These are phyloP conservation scores for Mastacembelus armatus DNA, from an alignment of 2,797 vertebrate genomes.

Conservation along the genomic window DNA sequence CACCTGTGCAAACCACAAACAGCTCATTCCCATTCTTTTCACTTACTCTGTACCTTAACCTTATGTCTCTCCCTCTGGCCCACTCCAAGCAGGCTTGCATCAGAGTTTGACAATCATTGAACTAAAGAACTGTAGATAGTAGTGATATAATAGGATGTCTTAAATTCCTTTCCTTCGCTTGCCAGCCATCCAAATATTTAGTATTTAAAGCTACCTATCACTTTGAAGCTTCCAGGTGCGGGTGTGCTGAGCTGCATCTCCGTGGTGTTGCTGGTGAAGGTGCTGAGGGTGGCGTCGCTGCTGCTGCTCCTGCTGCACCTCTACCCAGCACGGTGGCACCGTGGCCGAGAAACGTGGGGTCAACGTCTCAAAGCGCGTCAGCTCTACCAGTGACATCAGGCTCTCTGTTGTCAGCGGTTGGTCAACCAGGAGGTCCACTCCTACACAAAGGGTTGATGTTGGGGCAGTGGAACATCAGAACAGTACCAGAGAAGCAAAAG, in stretches of 20 bases:
- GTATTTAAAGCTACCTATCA: conserved; percentile 85
- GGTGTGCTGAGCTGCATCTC: conserved; percentile 97
- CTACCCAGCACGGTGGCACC: conserved; percentile 97
- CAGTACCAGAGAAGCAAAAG: background rate
- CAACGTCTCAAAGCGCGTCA: conserved; percentile 97
- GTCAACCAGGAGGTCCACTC: conserved; percentile 97
- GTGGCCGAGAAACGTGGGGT: conserved; percentile 98
- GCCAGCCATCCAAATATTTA: background rate
- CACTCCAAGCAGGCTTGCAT: background rate
- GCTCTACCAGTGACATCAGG: conserved; percentile 95
- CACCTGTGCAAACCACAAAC: background rate
- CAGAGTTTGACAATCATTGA: background rate
- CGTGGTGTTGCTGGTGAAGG: conserved; percentile 97
- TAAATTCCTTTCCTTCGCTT: background rate
- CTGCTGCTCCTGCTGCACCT: conserved; percentile 99
- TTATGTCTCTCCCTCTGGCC: no score
- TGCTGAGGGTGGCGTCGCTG: conserved; percentile 97
- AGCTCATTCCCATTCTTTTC: background rate
- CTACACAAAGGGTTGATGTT: conserved; percentile 66
- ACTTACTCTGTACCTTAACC: background rate
- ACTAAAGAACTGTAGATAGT: background rate
- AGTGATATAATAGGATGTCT: no score
- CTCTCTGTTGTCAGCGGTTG: conserved; percentile 91
- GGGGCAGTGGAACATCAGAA: background rate
- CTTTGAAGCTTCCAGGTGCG: conserved; percentile 98